Evolutionary conservation across 2,888 invertebrate species (phyloP).

Genomic region (Ptychoptera albimana): DNA sequence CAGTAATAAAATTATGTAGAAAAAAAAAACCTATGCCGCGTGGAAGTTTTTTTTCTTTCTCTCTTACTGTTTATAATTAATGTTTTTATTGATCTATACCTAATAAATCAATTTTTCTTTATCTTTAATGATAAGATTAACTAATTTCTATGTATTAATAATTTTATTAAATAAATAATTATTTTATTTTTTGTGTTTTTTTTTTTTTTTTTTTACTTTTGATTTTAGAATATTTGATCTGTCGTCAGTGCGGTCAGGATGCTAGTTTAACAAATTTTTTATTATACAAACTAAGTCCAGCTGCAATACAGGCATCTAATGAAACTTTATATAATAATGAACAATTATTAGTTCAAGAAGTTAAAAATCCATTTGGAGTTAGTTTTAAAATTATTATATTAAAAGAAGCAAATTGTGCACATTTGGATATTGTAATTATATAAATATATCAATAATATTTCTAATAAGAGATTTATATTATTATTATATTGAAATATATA

Average conservation of each 20-base stretch:
- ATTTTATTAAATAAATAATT: no score
- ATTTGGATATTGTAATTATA: conserved; percentile 23
- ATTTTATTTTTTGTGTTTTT: no score
- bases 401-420: conserved; percentile 38
- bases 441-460: neutral
- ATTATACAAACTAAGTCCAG: conserved; percentile 35
- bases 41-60: no score
- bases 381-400: conserved; percentile 36
- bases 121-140: no score
- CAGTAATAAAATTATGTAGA: no score
- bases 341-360: conserved; percentile 37
- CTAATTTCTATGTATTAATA: no score
- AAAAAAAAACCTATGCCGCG: no score
- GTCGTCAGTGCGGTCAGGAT: conserved; percentile 42
- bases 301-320: conserved; percentile 31
- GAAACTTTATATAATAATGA: conserved; percentile 35
- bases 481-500: conserved; percentile 17
- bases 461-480: neutral
- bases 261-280: conserved; percentile 37
- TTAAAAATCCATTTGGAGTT: conserved; percentile 38
- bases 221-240: conserved; percentile 37
- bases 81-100: no score
- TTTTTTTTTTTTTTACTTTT: no score
- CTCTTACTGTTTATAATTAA: no score
- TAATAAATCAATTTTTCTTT: no score